Percentiles rank a stretch among this genome's conserved stretches.
Evolutionary conservation across 2,797 vertebrate species (phyloP).

Genomic region (Cyclopterus lumpus): DNA sequence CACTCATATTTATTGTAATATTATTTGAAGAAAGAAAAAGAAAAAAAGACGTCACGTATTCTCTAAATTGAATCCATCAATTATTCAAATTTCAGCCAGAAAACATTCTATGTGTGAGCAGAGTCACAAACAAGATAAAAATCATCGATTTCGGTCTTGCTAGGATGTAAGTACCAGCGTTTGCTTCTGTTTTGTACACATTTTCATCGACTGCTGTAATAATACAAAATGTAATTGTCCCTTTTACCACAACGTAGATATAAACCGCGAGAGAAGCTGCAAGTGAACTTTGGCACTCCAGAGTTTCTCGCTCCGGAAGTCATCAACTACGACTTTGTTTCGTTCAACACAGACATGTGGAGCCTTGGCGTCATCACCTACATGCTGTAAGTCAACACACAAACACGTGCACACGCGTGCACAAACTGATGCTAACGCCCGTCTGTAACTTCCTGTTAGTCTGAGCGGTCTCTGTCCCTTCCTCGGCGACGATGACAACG

Average conservation of each 20-base stretch:
- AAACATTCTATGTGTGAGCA: slow-evolving; percentile 97
- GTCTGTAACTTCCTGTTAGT: slow-evolving; percentile 68
- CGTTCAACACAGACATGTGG: slow-evolving; percentile 99
- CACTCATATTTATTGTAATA: not conserved
- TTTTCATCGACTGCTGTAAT: not conserved
- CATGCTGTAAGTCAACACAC: slow-evolving; percentile 91
- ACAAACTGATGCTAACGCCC: not conserved
- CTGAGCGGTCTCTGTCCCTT: slow-evolving; percentile 96
- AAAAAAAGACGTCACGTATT: not conserved
- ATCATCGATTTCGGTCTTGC: slow-evolving; percentile 99
- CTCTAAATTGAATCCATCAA: not conserved
- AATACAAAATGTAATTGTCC: not conserved
- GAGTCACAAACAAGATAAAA: slow-evolving; percentile 94
- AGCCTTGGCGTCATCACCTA: slow-evolving; percentile 96
- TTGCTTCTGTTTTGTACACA: not conserved
- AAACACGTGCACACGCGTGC: not conserved
- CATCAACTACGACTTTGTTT: slow-evolving; percentile 96
- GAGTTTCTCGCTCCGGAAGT: slow-evolving; percentile 98
- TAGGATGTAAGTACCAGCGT: slow-evolving; percentile 86
- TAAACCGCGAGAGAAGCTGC: slow-evolving; percentile 94
- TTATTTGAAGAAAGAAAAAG: not conserved
- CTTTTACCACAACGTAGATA: slow-evolving; percentile 82
- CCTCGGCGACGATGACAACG: slow-evolving; percentile 91
- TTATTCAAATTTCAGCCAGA: slow-evolving; percentile 87
- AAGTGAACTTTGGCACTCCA: slow-evolving; percentile 96